Conservation (phyloP, 2,888 invertebrate species). For the Coenonympha arcania region DNA sequence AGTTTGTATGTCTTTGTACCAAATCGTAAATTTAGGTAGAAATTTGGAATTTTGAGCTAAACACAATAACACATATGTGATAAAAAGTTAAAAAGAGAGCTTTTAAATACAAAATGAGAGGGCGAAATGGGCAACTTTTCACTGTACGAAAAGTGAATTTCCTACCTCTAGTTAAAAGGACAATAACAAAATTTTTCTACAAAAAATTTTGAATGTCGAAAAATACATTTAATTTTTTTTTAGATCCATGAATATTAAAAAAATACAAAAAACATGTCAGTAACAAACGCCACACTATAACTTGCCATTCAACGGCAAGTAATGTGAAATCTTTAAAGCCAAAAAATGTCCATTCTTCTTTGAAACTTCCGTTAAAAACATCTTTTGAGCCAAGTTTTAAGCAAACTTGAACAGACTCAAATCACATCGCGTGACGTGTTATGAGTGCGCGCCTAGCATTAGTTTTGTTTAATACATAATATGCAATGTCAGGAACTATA, state of each 20-base stretch:
- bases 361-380: too few species aligned
- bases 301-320: too few species aligned
- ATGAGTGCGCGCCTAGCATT: neutral
- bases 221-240: constrained; percentile 19
- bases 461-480: neutral
- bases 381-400: too few species aligned
- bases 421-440: neutral
- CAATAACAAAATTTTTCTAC: constrained; percentile 60
- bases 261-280: constrained; percentile 10
- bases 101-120: constrained; percentile 36
- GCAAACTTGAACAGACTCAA: too few species aligned
- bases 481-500: constrained; percentile 5
- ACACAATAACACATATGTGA: constrained; percentile 31
- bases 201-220: constrained; percentile 60
- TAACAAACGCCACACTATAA: too few species aligned
- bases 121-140: constrained; percentile 58
- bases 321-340: too few species aligned
- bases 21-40: constrained; percentile 52
- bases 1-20: constrained; percentile 72
- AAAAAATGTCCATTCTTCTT: too few species aligned
- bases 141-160: constrained; percentile 56
- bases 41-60: constrained; percentile 44
- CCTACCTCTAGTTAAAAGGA: constrained; percentile 41
- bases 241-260: constrained; percentile 14
- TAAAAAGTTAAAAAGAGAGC: constrained; percentile 43